These are phyloP conservation scores for Eulemur coronatus DNA, from an alignment of 2,797 vertebrate genomes.

Conservation along the genomic window DNA sequence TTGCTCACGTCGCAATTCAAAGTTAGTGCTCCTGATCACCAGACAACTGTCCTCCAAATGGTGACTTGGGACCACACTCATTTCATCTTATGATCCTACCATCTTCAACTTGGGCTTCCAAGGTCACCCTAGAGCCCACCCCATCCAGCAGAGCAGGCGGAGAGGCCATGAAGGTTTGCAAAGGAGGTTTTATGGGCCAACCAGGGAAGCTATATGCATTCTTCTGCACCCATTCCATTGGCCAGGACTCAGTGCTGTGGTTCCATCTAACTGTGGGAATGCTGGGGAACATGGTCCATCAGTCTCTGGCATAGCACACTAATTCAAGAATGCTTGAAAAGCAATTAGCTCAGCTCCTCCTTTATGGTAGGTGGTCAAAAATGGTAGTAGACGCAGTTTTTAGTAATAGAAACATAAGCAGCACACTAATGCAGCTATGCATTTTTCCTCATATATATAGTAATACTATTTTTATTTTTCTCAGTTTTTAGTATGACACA, in stretches of 20 bases:
- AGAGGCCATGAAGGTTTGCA: not conserved
- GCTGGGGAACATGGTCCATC: not conserved
- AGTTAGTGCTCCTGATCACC: not conserved
- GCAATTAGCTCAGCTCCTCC: not conserved
- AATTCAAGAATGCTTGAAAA: not conserved
- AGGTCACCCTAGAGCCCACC: not conserved
- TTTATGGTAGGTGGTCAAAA: not conserved
- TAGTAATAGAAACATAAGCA: not conserved
- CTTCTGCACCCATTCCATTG: not conserved
- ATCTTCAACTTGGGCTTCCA: not conserved
- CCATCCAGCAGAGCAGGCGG: not conserved
- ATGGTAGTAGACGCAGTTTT: not conserved
- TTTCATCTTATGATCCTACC: not conserved
- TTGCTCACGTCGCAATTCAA: not conserved
- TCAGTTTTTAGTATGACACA: not conserved
- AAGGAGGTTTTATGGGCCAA: not conserved
- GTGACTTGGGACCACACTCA: not conserved
- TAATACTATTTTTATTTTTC: not conserved
- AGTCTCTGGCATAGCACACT: not conserved
- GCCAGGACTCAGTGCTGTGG: not conserved
- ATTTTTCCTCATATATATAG: not conserved
- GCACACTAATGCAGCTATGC: not conserved
- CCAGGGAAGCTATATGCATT: not conserved
- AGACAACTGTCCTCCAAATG: not conserved
- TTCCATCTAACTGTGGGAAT: not conserved